Base-by-base conservation (phyloP, 1,140 invertebrate genomes). In the Heliconius himera region DNA sequence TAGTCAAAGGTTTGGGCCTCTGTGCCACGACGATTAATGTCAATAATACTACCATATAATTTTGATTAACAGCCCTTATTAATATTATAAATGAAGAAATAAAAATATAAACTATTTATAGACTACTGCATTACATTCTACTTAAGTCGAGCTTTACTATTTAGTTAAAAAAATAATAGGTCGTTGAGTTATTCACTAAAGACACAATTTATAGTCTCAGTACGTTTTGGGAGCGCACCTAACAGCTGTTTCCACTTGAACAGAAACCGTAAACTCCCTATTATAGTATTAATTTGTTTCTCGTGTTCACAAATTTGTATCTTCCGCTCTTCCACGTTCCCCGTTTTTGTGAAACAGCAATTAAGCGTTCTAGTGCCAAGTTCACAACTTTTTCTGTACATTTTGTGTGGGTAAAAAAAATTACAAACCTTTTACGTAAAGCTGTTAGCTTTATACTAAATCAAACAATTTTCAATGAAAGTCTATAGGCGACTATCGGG, bases 271-370 rank as follows among this genome's bases (percentile, higher is more conserved):
- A 83, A 74, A 82, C 76, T 85, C 82, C 81, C 82, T 79, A 79
- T 78, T 86, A 85, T 82, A 75, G 70, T 81, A 87, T 85, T 92
- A 94, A 94, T 94, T 93, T 93, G 91, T 90, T 94, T 92, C 87
- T 90, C 86, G 85, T 92, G 91, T 91, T 91, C 89, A 84, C 87
- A 85, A 91, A 94, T 94, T 92, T 91, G 89, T 92, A 88, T 84
- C 87, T 90, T 90, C 91, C 89, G 89, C 84, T 85, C 86, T 86
- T 86, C 83, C 79, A 76, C 11, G 38, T 46, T 46, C 41, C 70
- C 20, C 72, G 81, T 85, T 85, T 84, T 87, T 88, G 85, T 90
- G 83, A 80, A 78, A 72, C 70, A 74, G 80, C 74, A 77, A 80
- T 81, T 84, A 84, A 80, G 74, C 76, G 75, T 66, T 81, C 76